Percentiles rank a stretch among this genome's conserved stretches.
Evolutionary conservation across 2,888 invertebrate genomes (phyloP).

Genomic region (Odiellus spinosus): DNA sequence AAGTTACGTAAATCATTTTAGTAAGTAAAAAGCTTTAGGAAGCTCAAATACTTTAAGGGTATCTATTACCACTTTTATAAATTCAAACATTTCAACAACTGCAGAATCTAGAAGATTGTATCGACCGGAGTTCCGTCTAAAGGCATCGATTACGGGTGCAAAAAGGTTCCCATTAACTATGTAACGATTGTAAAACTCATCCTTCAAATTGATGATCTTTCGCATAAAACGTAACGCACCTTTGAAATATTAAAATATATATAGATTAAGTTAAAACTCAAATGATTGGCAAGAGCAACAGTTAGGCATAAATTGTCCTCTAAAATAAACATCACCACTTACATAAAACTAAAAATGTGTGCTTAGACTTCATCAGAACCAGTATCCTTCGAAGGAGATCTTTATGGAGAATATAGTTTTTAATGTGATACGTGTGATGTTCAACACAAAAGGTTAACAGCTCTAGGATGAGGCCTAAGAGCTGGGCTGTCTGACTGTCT

Average conservation of each 20-base stretch:
- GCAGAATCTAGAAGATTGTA: conserved; percentile 98
- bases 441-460: conserved; percentile 95
- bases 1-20: conserved; percentile 17
- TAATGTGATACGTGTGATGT: conserved; percentile 97
- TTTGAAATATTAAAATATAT: conserved; percentile 24
- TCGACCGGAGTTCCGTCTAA: conserved; percentile 87
- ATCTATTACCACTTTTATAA: conserved; percentile 60
- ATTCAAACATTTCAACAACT: conserved; percentile 97
- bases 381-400: conserved; percentile 87
- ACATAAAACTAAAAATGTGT: conserved; percentile 89
- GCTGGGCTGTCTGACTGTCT: conserved; percentile 91
- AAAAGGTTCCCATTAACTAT: conserved; percentile 88
- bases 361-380: conserved; percentile 88
- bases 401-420: conserved; percentile 91
- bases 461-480: conserved; percentile 84
- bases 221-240: conserved; percentile 92
- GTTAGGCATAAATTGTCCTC: not conserved
- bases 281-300: not conserved
- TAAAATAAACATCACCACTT: conserved; percentile 24
- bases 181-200: conserved; percentile 95
- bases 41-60: conserved; percentile 1
- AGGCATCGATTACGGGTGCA: conserved; percentile 88
- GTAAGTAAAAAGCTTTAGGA: conserved; percentile 3
- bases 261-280: too few species aligned
- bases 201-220: conserved; percentile 90